Evolutionary conservation across 2,797 vertebrate species (phyloP).

Genomic region (Eulemur rubriventer): DNA sequence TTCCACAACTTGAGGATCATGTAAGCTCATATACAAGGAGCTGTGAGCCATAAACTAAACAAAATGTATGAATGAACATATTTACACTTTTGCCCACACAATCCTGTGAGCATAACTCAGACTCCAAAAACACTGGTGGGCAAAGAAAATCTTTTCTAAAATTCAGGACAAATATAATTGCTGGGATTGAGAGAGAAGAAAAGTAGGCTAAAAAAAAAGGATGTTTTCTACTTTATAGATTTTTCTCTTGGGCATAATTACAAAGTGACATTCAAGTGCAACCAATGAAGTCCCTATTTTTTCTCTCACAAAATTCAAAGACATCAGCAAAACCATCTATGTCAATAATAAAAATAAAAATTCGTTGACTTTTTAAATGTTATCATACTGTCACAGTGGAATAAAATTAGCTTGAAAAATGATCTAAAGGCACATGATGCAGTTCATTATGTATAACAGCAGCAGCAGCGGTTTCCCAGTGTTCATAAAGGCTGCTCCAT

Average conservation of each 20-base stretch:
- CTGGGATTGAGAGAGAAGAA: slow-evolving; percentile 60
- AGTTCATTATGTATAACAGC: slow-evolving; percentile 96
- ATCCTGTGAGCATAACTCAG: not conserved
- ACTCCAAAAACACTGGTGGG: not conserved
- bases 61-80: not conserved
- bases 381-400: slow-evolving; percentile 92
- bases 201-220: slow-evolving; percentile 69
- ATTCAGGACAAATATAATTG: slow-evolving; percentile 62
- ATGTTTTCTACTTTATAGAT: slow-evolving; percentile 76
- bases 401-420: slow-evolving; percentile 96
- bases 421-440: slow-evolving; percentile 92
- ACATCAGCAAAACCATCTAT: slow-evolving; percentile 90
- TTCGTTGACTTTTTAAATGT: slow-evolving; percentile 96
- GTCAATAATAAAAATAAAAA: slow-evolving; percentile 95
- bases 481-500: slow-evolving; percentile 98
- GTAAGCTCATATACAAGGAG: not conserved
- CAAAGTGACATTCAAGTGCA: slow-evolving; percentile 85
- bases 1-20: not conserved
- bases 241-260: slow-evolving; percentile 81
- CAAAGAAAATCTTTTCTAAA: slow-evolving; percentile 67
- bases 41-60: not conserved
- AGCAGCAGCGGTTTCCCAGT: slow-evolving; percentile 94
- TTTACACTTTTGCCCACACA: not conserved
- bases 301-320: slow-evolving; percentile 85
- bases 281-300: slow-evolving; percentile 80